phyloP scores from a whole-genome alignment of 2,888 invertebrate species.

The Linnaemya vulpina region DNA sequence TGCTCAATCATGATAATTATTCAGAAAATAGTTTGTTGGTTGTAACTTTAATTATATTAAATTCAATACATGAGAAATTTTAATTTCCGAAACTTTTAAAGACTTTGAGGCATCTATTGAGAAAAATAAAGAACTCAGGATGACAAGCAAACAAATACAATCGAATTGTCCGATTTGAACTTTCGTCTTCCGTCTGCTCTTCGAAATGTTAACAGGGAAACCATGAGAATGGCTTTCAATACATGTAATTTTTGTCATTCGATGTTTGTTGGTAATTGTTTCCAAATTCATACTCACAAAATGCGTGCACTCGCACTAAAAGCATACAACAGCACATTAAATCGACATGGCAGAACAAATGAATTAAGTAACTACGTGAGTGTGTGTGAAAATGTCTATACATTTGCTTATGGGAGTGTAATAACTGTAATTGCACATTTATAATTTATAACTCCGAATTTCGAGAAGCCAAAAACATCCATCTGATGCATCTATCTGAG shows the following conservation, averaged over 20 bases:
- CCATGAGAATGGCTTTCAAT: neutral
- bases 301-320: neutral
- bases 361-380: slow-evolving; percentile 25
- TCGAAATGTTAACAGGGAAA: neutral
- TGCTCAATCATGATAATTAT: too few relatives aligned
- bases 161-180: too few relatives aligned
- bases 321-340: slow-evolving; percentile 11
- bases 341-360: slow-evolving; percentile 6
- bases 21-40: too few relatives aligned
- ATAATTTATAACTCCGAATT: slow-evolving; percentile 36
- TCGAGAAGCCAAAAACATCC: neutral
- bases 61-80: too few relatives aligned
- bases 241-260: slow-evolving; percentile 35
- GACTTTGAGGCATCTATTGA: too few relatives aligned
- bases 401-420: slow-evolving; percentile 3
- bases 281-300: slow-evolving; percentile 28
- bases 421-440: slow-evolving; percentile 44
- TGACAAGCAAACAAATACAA: too few relatives aligned
- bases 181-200: too few relatives aligned
- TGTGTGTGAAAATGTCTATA: neutral
- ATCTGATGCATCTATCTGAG: slow-evolving; percentile 4
- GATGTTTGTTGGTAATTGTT: slow-evolving; percentile 46
- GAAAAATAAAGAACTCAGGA: too few relatives aligned
- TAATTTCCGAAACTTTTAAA: too few relatives aligned
- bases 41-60: too few relatives aligned